phyloP scores from a whole-genome alignment of 2,888 invertebrate genomes.

The Pomacea canaliculata region DNA sequence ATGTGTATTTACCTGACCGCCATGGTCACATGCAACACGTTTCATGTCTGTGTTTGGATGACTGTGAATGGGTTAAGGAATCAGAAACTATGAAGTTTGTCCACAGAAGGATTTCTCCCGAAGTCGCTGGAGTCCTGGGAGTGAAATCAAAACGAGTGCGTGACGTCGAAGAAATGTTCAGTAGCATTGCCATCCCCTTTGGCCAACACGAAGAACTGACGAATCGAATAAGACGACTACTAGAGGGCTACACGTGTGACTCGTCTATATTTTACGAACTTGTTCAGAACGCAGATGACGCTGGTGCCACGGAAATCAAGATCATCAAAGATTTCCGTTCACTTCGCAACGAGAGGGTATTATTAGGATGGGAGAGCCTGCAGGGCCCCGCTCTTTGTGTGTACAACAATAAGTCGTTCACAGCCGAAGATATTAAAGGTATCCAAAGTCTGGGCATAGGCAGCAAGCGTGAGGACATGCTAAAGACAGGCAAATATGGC shows the following conservation, averaged over 20 bases:
- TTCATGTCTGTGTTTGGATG: background rate
- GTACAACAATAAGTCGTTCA: conserved; percentile 61
- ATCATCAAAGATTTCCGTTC: conserved; percentile 57
- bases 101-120: conserved; percentile 40
- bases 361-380: conserved; percentile 37
- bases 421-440: conserved; percentile 56
- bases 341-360: conserved; percentile 16
- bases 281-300: conserved; percentile 64
- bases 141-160: conserved; percentile 28
- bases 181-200: conserved; percentile 42
- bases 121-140: conserved; percentile 44
- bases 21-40: background rate
- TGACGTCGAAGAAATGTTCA: conserved; percentile 1
- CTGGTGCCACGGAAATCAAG: conserved; percentile 58
- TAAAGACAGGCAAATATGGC: conserved; percentile 66
- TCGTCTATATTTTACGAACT: conserved; percentile 63
- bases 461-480: conserved; percentile 58
- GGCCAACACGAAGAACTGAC: conserved; percentile 63
- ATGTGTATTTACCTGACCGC: background rate
- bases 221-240: conserved; percentile 53
- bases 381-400: conserved; percentile 67
- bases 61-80: background rate
- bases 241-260: conserved; percentile 60
- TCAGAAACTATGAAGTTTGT: conserved; percentile 27
- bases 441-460: conserved; percentile 63